These are phyloP conservation scores for Dolichotis patagonum DNA, from an alignment of 2,113 vertebrate genomes.

Conservation along the genomic window DNA sequence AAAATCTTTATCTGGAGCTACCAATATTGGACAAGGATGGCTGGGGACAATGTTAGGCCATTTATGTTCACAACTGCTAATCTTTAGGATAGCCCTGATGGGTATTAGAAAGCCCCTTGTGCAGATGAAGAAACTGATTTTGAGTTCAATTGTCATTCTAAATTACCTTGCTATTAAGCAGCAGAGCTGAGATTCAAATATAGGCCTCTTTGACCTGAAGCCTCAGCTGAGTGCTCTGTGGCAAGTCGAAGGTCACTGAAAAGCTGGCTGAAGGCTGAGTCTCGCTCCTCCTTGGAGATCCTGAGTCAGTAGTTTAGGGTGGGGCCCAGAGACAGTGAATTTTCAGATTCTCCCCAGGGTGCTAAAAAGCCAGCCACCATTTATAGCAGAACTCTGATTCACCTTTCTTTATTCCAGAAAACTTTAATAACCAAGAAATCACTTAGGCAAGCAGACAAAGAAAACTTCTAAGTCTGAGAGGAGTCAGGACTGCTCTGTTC, in stretches of 20 bases:
- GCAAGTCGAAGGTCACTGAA: too few relatives aligned
- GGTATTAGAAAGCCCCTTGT: too few relatives aligned
- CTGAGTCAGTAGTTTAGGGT: background rate
- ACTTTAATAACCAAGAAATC: background rate
- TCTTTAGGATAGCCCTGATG: background rate
- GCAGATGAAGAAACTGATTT: too few relatives aligned
- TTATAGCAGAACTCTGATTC: background rate
- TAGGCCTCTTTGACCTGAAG: fast-evolving
- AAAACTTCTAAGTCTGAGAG: background rate
- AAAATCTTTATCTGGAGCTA: background rate
- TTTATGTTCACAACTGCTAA: background rate
- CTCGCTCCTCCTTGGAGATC: too few relatives aligned
- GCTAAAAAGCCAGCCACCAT: background rate
- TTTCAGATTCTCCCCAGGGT: background rate
- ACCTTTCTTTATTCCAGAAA: background rate
- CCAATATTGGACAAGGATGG: background rate
- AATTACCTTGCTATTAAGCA: fast-evolving
- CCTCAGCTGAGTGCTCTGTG: background rate
- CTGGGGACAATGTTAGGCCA: fast-evolving
- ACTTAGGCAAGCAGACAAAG: background rate
- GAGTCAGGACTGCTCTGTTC: background rate
- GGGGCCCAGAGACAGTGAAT: background rate
- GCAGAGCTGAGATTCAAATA: background rate
- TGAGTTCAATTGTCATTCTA: fast-evolving
- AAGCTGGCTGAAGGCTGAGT: fast-evolving